Evolutionary conservation across 2,113 vertebrate genomes (phyloP).

Genomic region (Cervus canadensis): DNA sequence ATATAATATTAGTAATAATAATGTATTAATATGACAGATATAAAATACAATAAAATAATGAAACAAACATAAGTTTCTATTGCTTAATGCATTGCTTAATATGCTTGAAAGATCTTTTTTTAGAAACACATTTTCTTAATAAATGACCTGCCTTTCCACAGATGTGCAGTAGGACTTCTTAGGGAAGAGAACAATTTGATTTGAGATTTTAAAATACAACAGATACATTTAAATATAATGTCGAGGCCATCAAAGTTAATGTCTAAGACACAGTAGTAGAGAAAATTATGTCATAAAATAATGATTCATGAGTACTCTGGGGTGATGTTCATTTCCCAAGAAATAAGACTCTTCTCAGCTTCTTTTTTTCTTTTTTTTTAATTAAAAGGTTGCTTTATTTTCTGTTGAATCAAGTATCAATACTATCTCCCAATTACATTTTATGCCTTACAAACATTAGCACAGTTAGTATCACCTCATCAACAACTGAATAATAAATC

Average conservation of each 20-base stretch:
- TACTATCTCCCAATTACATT: constrained; percentile 18
- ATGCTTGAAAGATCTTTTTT: background rate
- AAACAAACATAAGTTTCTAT: background rate
- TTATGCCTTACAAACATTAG: background rate
- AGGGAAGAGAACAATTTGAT: background rate
- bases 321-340: background rate
- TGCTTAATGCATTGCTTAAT: background rate
- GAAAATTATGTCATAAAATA: background rate
- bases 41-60: background rate
- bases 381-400: constrained; percentile 69
- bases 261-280: background rate
- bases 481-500: constrained; percentile 61
- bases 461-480: constrained; percentile 33
- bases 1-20: background rate
- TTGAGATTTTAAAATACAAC: background rate
- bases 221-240: background rate
- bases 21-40: background rate
- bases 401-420: background rate
- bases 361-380: background rate
- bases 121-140: background rate
- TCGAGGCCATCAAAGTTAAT: background rate
- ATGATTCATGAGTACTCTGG: no score
- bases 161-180: background rate
- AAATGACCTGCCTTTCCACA: background rate
- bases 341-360: background rate